Evolutionary conservation across 2,797 vertebrate genomes (phyloP).

Genomic region (Sebastes vulpes): DNA sequence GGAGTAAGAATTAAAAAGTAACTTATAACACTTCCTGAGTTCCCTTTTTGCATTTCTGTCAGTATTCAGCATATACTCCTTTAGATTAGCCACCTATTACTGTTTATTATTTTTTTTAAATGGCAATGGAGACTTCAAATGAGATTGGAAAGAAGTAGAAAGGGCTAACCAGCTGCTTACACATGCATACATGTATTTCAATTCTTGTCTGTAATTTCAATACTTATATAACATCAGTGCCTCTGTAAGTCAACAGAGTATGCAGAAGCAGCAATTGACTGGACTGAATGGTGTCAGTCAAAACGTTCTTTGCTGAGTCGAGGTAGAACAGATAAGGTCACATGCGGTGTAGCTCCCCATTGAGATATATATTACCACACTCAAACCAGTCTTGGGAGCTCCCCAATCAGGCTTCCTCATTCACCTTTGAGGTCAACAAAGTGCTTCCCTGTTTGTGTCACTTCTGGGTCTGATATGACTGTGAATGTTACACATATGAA

Average conservation of each 20-base stretch:
- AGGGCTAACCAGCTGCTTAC: background rate
- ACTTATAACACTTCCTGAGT: background rate
- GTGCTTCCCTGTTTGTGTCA: background rate
- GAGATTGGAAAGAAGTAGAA: background rate
- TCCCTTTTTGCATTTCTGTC: background rate
- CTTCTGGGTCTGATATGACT: background rate
- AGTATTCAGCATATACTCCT: background rate
- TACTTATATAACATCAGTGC: background rate
- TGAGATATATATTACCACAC: background rate
- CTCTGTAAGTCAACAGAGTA: background rate
- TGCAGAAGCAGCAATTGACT: background rate
- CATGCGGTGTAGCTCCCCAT: background rate
- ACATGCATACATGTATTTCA: background rate
- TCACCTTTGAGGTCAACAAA: background rate
- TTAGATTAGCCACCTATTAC: background rate
- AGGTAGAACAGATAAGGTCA: background rate
- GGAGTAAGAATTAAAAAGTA: background rate
- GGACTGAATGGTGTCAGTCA: background rate
- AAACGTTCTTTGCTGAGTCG: background rate
- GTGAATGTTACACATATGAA: background rate
- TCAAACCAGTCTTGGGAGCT: background rate
- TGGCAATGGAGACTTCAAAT: too few species aligned
- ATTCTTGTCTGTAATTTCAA: background rate
- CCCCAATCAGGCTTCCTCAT: background rate
- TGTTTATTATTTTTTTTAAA: background rate